Base-by-base conservation (phyloP, 2,797 vertebrate genomes). In the Lutra lutra region DNA sequence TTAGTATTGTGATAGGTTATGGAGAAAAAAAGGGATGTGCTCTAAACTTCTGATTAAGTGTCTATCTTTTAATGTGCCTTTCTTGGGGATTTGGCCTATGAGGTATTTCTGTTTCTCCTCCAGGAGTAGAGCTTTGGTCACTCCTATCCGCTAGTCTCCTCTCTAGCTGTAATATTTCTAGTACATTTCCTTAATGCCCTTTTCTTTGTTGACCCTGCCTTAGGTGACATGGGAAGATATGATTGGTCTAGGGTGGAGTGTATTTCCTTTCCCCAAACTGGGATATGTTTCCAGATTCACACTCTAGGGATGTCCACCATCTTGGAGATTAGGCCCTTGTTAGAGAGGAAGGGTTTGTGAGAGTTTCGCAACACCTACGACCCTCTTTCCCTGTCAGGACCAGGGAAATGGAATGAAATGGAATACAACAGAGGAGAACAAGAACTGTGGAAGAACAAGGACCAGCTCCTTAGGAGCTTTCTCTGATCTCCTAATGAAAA, bases 71-170 rank as follows among this genome's bases (percentile, higher is more conserved):
- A 56, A 46, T 86, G 40, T 18, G 40, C n/a, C n/a, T 60, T 4
- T 79, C 32, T 89, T 70, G 17, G 15, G 20, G 21, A 4, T 18
- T 58, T 48, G 54, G 25, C 1, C 64, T 32, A 1, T 70, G 11
- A 27, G 46, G 66, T 84, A 5, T n/a, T 82, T 54, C 70, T 68
- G 13, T 13, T 43, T 17, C 21, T 78, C 7, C 17, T 46, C 35
- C 8, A 35, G 8, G 20, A 5, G 0, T n/a, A 51, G 1, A 32
- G 9, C 17, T 51, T 48, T n/a, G 27, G 2, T 25, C 15, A 18
- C 18, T 11, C 58, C 7, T 56, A 51, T 21, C 27, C 3, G 8
- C 48, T 32, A 7, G 43, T 27, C 5, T 29, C 10, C 92, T 91
- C 21, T 38, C 17, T 17, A 86, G 7, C 0, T 38, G 13, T 56